Conservation (phyloP, 2,888 invertebrate species). For the Oxytorus armatus region DNA sequence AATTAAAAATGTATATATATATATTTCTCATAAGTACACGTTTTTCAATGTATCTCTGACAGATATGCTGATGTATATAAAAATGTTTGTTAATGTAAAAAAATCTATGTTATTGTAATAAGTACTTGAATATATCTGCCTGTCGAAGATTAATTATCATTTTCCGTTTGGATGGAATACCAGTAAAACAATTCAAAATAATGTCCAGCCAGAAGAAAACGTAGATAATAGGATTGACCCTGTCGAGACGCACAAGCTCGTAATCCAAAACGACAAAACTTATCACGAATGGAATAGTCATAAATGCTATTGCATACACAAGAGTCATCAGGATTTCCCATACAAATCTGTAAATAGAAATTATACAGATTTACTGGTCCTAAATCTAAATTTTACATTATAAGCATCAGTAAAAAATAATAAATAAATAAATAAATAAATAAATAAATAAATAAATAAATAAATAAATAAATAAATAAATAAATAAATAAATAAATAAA, state of each 20-base stretch:
- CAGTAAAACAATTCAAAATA: slow-evolving; percentile 76
- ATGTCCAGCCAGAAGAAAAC: slow-evolving; percentile 80
- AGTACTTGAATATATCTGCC: slow-evolving; percentile 75
- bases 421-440: slow-evolving; percentile 17
- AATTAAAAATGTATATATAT: not conserved
- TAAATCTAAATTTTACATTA: not conserved
- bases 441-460: too few species aligned
- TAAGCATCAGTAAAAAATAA: not conserved
- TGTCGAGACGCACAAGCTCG: slow-evolving; percentile 72
- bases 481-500: too few species aligned
- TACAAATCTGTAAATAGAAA: slow-evolving; percentile 73
- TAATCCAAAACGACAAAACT: slow-evolving; percentile 78
- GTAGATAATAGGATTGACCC: slow-evolving; percentile 76
- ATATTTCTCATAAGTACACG: too few species aligned
- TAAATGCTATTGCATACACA: slow-evolving; percentile 75
- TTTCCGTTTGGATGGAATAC: slow-evolving; percentile 71
- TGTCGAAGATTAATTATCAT: slow-evolving; percentile 73
- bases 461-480: too few species aligned
- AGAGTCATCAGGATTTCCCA: slow-evolving; percentile 79
- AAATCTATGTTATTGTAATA: too few species aligned
- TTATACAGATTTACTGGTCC: not conserved
- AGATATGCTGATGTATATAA: too few species aligned
- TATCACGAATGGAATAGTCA: slow-evolving; percentile 78
- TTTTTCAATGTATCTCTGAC: not conserved
- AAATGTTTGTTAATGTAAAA: not conserved